These are phyloP conservation scores for Drepana falcataria DNA, from an alignment of 2,888 invertebrate genomes.

Conservation along the genomic window DNA sequence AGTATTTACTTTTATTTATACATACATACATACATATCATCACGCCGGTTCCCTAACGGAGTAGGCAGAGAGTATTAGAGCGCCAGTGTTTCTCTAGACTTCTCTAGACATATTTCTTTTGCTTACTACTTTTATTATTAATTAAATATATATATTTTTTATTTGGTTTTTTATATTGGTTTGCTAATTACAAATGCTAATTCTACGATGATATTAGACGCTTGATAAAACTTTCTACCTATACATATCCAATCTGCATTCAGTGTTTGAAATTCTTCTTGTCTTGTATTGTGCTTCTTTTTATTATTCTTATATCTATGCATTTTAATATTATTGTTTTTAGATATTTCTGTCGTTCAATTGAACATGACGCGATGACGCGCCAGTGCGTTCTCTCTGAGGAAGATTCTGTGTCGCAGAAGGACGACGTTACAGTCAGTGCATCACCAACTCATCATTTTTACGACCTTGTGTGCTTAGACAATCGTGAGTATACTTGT, in stretches of 20 bases:
- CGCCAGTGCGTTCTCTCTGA: conserved; percentile 93
- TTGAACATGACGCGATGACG: conserved; percentile 92
- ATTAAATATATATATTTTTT: too few species aligned
- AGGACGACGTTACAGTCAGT: conserved; percentile 91
- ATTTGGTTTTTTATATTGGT: not conserved
- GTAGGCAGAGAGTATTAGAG: too few species aligned
- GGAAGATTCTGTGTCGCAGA: conserved; percentile 93
- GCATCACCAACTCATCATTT: conserved; percentile 92
- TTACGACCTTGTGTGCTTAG: conserved; percentile 92
- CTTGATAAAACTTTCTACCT: too few species aligned
- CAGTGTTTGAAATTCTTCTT: not conserved
- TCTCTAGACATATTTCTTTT: too few species aligned
- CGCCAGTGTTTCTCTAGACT: too few species aligned
- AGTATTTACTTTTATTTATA: conserved; percentile 25
- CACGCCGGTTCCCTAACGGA: too few species aligned
- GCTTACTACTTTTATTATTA: too few species aligned
- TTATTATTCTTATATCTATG: too few species aligned
- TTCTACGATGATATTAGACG: too few species aligned
- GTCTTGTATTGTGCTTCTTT: too few species aligned
- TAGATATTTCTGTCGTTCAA: conserved; percentile 91
- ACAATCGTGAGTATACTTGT: conserved; percentile 86
- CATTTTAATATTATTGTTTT: conserved; percentile 8
- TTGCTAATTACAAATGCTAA: too few species aligned
- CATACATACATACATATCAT: not conserved
- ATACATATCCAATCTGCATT: not conserved